These are phyloP conservation scores for Synodontis membranacea DNA, from an alignment of 2,113 vertebrate genomes.

Conservation along the genomic window DNA sequence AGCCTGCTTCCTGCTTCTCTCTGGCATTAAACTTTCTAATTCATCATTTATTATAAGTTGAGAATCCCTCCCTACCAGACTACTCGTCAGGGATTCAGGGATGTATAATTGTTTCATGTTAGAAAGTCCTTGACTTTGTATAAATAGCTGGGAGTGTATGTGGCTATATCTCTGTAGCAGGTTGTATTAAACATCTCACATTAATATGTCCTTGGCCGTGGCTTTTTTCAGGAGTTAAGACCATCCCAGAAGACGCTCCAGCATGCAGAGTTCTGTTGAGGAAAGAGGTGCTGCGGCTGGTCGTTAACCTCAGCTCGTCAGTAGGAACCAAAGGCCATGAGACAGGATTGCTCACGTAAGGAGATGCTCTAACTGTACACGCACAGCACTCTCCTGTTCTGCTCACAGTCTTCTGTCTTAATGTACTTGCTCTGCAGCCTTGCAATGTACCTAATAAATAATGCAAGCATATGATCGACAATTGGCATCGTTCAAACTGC, in stretches of 20 bases:
- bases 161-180: neutral
- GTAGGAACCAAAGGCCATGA: conserved; percentile 98
- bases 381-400: neutral
- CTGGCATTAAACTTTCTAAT: neutral
- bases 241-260: conserved; percentile 91
- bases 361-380: conserved; percentile 25
- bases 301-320: conserved; percentile 96
- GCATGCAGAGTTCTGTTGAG: conserved; percentile 90
- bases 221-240: conserved; percentile 81
- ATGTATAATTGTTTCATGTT: neutral
- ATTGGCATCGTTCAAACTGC: neutral
- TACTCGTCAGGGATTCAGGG: too few species aligned
- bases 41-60: neutral
- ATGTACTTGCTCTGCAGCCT: neutral
- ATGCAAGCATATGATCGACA: neutral
- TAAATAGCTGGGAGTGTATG: neutral
- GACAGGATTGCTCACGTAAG: conserved; percentile 96
- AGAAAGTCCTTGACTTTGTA: neutral
- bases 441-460: neutral
- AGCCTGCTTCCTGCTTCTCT: too few species aligned
- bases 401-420: neutral
- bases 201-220: neutral
- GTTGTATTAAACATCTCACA: neutral
- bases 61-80: neutral
- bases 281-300: conserved; percentile 94